Percentiles rank a stretch among this genome's conserved stretches.
These are phyloP conservation scores for Dendrophyllia cribrosa DNA, from an alignment of 64 coral and sea anemone species.

Conservation along the genomic window DNA sequence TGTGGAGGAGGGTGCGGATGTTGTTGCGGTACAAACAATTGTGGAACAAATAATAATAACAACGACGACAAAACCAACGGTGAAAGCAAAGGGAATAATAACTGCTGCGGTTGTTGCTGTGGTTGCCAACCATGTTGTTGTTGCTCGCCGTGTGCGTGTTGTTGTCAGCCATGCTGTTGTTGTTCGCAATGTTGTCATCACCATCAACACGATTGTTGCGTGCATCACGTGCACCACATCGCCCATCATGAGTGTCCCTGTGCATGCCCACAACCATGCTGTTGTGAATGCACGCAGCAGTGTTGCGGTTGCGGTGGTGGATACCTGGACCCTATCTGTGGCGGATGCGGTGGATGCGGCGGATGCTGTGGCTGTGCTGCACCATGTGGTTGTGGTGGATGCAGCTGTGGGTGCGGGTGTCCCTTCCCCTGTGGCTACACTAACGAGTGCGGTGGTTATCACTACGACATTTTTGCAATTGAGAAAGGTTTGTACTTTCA, in stretches of 20 bases:
- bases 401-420: background rate
- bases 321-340: background rate
- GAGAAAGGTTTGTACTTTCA: background rate
- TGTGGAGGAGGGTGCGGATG: background rate
- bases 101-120: constrained; percentile 18
- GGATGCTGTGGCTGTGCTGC: background rate
- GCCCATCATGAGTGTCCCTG: background rate
- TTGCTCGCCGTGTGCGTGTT: background rate
- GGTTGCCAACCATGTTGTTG: background rate
- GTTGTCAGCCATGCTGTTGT: constrained; percentile 21
- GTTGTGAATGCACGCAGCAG: background rate
- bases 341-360: background rate
- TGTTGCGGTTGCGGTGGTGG: background rate
- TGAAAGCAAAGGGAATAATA: background rate
- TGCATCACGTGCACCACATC: constrained; percentile 17
- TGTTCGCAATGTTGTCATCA: too few species aligned
- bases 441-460: background rate
- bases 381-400: background rate
- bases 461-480: background rate
- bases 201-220: constrained; percentile 8
- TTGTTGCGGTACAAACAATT: constrained; percentile 9
- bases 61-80: background rate
- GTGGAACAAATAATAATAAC: background rate
- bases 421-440: too few species aligned
- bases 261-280: background rate